Evolutionary conservation across 2,888 invertebrate species (phyloP).

Genomic region (Drosophila lutescens): DNA sequence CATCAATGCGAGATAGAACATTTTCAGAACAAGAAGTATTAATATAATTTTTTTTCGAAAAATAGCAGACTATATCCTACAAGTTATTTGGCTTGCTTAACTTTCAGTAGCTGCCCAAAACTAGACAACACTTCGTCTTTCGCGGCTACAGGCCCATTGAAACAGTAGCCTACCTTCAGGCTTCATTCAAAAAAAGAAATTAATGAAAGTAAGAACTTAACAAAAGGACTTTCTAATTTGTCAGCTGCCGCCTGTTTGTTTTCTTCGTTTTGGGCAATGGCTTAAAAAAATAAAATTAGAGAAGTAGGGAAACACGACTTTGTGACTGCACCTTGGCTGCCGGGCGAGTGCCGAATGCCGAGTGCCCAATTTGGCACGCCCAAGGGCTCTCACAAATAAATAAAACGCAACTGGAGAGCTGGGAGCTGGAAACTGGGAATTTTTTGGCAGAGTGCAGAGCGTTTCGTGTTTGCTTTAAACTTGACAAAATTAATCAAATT

Average conservation of each 20-base stretch:
- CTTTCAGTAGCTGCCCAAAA: constrained; percentile 12
- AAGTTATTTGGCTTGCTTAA: not conserved
- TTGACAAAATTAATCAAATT: constrained; percentile 83
- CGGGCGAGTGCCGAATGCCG: constrained; percentile 30
- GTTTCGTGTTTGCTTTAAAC: constrained; percentile 75
- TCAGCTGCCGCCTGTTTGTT: constrained; percentile 29
- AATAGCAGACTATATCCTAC: too few relatives aligned
- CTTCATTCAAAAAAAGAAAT: not conserved
- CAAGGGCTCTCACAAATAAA: constrained; percentile 54
- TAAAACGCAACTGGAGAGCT: constrained; percentile 47
- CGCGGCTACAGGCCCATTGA: not conserved
- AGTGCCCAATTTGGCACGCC: constrained; percentile 52
- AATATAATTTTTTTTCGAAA: not conserved
- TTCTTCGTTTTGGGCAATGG: constrained; percentile 20
- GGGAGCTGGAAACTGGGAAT: constrained; percentile 43
- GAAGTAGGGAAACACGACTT: constrained; percentile 20
- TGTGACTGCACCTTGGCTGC: constrained; percentile 40
- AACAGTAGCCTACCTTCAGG: constrained; percentile 48
- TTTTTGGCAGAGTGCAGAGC: constrained; percentile 74
- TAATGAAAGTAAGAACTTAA: constrained; percentile 27
- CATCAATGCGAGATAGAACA: too few relatives aligned
- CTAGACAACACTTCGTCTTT: constrained; percentile 38
- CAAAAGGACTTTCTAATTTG: constrained; percentile 45
- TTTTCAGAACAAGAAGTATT: too few relatives aligned
- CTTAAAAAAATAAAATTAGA: constrained; percentile 24